Conservation (phyloP, 1,140 invertebrate genomes). For the Drosophila arizonae region DNA sequence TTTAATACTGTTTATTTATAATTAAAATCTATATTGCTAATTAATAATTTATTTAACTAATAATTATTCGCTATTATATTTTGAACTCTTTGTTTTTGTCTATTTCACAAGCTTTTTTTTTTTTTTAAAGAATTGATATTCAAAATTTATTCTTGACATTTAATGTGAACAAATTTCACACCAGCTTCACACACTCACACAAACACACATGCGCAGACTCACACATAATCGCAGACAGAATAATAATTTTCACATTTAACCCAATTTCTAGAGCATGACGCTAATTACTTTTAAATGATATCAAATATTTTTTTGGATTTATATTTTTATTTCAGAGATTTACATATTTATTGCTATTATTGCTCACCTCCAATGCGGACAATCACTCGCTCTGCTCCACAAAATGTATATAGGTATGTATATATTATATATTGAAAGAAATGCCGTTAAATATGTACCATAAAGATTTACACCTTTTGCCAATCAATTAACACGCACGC, state of each 20-base stretch:
- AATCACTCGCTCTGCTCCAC: slow-evolving; percentile 43
- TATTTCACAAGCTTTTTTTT: not conserved
- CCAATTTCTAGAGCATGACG: slow-evolving; percentile 76
- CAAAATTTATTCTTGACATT: slow-evolving; percentile 26
- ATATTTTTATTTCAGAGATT: slow-evolving; percentile 28
- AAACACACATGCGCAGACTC: slow-evolving; percentile 25
- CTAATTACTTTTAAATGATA: slow-evolving; percentile 69
- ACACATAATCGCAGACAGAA: not conserved
- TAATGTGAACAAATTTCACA: slow-evolving; percentile 29
- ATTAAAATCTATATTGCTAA: not conserved
- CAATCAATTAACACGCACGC: slow-evolving; percentile 70
- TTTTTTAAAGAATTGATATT: not conserved
- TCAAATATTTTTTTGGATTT: slow-evolving; percentile 14
- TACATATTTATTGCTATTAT: slow-evolving; percentile 38
- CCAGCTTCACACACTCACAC: slow-evolving; percentile 6
- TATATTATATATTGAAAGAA: slow-evolving; percentile 1
- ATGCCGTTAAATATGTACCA: slow-evolving; percentile 61
- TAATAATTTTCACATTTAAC: slow-evolving; percentile 71
- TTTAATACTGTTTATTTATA: slow-evolving; percentile 1
- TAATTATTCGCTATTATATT: not conserved
- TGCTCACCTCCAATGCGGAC: slow-evolving; percentile 61
- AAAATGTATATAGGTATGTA: slow-evolving; percentile 23
- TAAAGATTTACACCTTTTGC: slow-evolving; percentile 47
- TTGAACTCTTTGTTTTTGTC: not conserved
- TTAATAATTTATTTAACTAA: not conserved